Evolutionary conservation across 1,140 invertebrate genomes (phyloP), one percentile per base, ranked within the genome.

Genomic region (Ceratosolen fusciceps): DNA sequence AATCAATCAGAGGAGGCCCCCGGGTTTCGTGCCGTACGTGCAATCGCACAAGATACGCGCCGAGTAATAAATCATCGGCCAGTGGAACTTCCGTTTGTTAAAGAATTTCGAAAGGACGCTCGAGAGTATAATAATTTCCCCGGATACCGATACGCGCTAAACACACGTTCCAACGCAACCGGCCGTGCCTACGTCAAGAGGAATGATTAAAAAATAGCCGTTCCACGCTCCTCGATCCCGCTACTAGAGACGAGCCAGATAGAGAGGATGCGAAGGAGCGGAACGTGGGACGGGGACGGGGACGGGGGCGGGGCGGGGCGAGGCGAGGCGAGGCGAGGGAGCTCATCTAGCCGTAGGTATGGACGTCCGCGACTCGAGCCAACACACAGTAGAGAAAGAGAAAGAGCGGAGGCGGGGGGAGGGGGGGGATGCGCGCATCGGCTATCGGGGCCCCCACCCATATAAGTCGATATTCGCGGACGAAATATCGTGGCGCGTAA

Each of bases 401-500:
- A 43, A 12, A 7, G 9, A 26, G 58, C 58, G 58, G 29, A 2
- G 10, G 58, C 26, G 58, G 24, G 5, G 39, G 39, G 5, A 12
- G 39, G 5, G 39, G 39, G 12, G 39, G 39, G 54, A 58, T 58
- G 21, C 54, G 54, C 54, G 54, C 54, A 26, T 34, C 60, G 60
- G 58, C n/a, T 26, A 68, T 68, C 67, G 26, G 24, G 24, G 68
- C 74, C n/a, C n/a, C n/a, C n/a, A n/a, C n/a, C n/a, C 74, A 67
- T 76, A 76, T 76, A 76, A 76, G 74, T 76, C 60, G 60, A 76
- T 52, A 52, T 76, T 65, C 56, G 58, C 74, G 43, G 4, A 24
- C 58, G 24, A 65, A 74, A 62, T 52, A 52, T 49, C 56, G 21
- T n/a, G 21, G 16, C 29, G 12, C 54, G 19, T 21, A 24, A 60